These are phyloP conservation scores for Andrena bicolor DNA, from an alignment of 2,888 invertebrate genomes.

Conservation along the genomic window DNA sequence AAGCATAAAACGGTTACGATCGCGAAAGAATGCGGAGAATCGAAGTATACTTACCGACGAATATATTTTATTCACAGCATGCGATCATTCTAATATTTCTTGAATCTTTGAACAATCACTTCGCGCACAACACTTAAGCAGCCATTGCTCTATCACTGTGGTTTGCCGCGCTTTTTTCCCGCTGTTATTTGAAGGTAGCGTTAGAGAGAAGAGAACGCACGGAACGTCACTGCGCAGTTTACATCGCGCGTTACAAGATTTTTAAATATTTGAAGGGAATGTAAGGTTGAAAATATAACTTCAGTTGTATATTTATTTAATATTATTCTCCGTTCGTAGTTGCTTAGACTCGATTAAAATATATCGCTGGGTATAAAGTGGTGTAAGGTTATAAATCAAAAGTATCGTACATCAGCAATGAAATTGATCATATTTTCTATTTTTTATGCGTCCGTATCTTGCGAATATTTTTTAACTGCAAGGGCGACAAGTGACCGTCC, in stretches of 20 bases:
- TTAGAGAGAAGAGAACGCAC: background rate
- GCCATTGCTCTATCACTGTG: conserved; percentile 19
- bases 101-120: background rate
- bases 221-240: background rate
- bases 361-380: background rate
- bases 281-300: background rate
- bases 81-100: background rate
- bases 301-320: conserved; percentile 1
- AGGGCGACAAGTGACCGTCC: conserved; percentile 46
- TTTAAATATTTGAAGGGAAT: background rate
- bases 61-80: background rate
- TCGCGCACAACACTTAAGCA: background rate
- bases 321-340: background rate
- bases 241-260: background rate
- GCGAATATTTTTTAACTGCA: conserved; percentile 4
- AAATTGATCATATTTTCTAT: conserved; percentile 2
- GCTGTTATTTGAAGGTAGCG: conserved; percentile 7
- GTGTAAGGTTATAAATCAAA: background rate
- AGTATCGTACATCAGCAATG: background rate
- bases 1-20: background rate
- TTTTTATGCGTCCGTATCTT: background rate
- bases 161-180: conserved; percentile 56
- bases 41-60: background rate
- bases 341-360: background rate
- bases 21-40: background rate